phyloP scores from a whole-genome alignment of 2,113 vertebrate species.

The Melierax canorus region DNA sequence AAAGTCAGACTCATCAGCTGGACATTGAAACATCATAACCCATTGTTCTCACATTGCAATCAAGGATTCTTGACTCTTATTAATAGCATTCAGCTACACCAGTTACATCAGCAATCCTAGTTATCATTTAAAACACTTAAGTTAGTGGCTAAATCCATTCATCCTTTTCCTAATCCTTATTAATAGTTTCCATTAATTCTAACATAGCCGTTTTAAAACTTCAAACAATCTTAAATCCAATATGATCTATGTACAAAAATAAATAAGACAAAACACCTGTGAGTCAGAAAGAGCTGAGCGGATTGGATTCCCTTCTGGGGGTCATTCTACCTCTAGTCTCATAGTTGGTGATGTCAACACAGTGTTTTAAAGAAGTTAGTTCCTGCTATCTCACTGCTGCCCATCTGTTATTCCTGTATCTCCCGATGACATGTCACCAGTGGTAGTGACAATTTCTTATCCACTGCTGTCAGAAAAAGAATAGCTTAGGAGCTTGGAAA shows the following conservation, averaged over 20 bases:
- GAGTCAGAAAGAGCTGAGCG: neutral
- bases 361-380: constrained; percentile 42
- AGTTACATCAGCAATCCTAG: neutral
- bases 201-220: neutral
- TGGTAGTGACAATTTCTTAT: constrained; percentile 56
- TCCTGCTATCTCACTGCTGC: constrained; percentile 42
- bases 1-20: constrained; percentile 37
- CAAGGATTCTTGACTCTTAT: neutral
- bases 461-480: constrained; percentile 49
- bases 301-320: constrained; percentile 3
- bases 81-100: neutral
- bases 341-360: constrained; percentile 48
- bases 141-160: neutral
- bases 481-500: constrained; percentile 48
- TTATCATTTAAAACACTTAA: neutral
- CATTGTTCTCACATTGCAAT: constrained; percentile 15
- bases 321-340: constrained; percentile 29
- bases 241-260: neutral
- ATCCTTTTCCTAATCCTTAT: neutral
- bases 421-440: constrained; percentile 44
- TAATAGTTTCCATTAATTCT: neutral
- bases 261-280: neutral
- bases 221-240: neutral
- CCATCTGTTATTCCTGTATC: constrained; percentile 60
- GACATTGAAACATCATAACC: constrained; percentile 58